Conservation (phyloP, 2,888 invertebrate species). For the Marronus borbonicus region DNA sequence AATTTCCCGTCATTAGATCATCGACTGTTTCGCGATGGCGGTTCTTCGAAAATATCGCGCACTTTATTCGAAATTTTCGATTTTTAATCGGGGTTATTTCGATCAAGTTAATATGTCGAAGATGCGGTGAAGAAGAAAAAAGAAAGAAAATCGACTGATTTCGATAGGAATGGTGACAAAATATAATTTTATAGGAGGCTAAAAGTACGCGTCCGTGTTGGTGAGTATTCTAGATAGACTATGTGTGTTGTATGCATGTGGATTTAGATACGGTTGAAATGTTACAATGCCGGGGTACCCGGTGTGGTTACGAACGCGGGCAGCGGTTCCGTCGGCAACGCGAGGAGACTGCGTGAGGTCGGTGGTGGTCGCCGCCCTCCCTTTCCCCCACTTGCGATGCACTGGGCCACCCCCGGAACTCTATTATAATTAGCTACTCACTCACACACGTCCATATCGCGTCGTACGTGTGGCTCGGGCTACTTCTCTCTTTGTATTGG, state of each 20-base stretch:
- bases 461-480: neutral
- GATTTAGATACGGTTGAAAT: slow-evolving; percentile 62
- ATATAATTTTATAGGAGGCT: neutral
- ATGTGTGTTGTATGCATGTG: slow-evolving; percentile 52
- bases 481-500: slow-evolving; percentile 14
- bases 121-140: neutral
- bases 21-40: neutral
- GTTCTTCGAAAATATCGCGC: neutral
- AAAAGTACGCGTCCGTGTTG: slow-evolving; percentile 9
- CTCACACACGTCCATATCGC: slow-evolving; percentile 23
- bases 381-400: slow-evolving; percentile 68
- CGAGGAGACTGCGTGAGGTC: slow-evolving; percentile 70
- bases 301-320: slow-evolving; percentile 58
- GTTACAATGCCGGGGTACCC: slow-evolving; percentile 64
- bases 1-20: slow-evolving; percentile 2
- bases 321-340: slow-evolving; percentile 70
- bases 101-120: no score
- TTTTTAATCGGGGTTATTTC: neutral
- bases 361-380: slow-evolving; percentile 68
- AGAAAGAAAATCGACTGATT: neutral
- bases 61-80: neutral
- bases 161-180: neutral
- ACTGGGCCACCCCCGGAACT: slow-evolving; percentile 69
- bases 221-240: slow-evolving; percentile 6
- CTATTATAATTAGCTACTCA: slow-evolving; percentile 65